Conservation (phyloP, 2,797 vertebrate species). For the Champsocephalus gunnari region DNA sequence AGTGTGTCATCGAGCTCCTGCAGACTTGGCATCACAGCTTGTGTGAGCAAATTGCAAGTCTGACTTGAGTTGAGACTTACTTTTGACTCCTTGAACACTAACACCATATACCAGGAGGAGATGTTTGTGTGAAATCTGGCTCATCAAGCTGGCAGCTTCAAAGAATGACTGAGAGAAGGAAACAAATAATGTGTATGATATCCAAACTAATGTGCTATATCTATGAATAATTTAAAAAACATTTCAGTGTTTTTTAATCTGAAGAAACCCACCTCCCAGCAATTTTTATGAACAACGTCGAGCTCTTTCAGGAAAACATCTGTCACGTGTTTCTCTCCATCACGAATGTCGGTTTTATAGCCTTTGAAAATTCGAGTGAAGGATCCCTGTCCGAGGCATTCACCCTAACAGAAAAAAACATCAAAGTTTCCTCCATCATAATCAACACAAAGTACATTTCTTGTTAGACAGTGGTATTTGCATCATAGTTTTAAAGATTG, state of each 20-base stretch:
- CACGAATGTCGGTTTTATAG: constrained; percentile 78
- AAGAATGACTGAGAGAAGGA: constrained; percentile 88
- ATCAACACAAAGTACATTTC: neutral
- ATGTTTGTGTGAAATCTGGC: constrained; percentile 94
- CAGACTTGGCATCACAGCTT: too few species aligned
- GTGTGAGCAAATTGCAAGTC: too few species aligned
- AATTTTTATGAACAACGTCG: constrained; percentile 84
- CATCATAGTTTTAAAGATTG: neutral
- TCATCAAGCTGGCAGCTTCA: constrained; percentile 96
- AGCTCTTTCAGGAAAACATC: constrained; percentile 93
- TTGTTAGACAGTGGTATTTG: neutral
- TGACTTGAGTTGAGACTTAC: constrained; percentile 80
- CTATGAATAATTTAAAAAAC: neutral
- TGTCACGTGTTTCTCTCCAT: constrained; percentile 76
- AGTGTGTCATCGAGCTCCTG: too few species aligned
- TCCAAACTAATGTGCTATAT: neutral
- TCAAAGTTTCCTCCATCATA: neutral
- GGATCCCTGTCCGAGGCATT: constrained; percentile 92
- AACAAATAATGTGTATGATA: neutral
- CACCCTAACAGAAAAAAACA: constrained; percentile 74
- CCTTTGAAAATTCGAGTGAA: constrained; percentile 92
- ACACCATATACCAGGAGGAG: constrained; percentile 93
- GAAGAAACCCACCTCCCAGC: constrained; percentile 87
- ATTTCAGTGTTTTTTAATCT: neutral
- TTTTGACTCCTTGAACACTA: constrained; percentile 88